These are phyloP conservation scores for Seriola quinqueradiata DNA, from an alignment of 2,113 vertebrate species.

Conservation along the genomic window DNA sequence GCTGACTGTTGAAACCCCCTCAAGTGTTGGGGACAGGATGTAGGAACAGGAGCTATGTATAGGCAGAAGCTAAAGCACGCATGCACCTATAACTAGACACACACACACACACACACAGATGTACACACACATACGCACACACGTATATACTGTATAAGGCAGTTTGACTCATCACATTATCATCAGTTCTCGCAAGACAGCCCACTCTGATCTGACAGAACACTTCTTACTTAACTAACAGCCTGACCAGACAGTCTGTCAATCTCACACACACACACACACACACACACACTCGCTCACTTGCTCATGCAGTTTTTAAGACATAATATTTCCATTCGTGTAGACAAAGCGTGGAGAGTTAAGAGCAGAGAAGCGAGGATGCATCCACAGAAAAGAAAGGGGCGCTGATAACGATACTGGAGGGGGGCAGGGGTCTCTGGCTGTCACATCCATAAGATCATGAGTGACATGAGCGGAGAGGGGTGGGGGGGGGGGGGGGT, in stretches of 20 bases:
- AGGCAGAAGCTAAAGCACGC: slow-evolving; percentile 17
- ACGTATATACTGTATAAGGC: neutral
- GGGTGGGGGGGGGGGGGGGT: slow-evolving; percentile 30
- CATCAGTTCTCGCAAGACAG: slow-evolving; percentile 37
- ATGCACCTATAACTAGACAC: slow-evolving; percentile 35
- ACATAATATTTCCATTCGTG: slow-evolving; percentile 37
- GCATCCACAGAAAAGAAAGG: slow-evolving; percentile 11
- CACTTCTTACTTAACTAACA: slow-evolving; percentile 29
- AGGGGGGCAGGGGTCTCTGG: slow-evolving; percentile 50
- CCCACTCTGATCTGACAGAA: slow-evolving; percentile 58
- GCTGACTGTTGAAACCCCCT: slow-evolving; percentile 45
- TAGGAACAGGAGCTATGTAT: slow-evolving; percentile 37
- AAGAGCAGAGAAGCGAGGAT: slow-evolving; percentile 6
- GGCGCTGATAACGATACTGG: neutral
- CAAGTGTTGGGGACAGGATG: slow-evolving; percentile 48
- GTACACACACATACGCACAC: neutral
- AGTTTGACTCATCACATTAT: slow-evolving; percentile 53
- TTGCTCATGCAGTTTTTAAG: slow-evolving; percentile 27
- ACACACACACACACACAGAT: neutral
- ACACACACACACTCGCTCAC: neutral
- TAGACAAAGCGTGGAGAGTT: slow-evolving; percentile 5
- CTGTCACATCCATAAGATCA: slow-evolving; percentile 74
- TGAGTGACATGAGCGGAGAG: slow-evolving; percentile 50
- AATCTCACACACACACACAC: slow-evolving; percentile 3
- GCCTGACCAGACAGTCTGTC: slow-evolving; percentile 19